Base-by-base conservation (phyloP, 2,888 invertebrate genomes). In the Mythimna impura region DNA sequence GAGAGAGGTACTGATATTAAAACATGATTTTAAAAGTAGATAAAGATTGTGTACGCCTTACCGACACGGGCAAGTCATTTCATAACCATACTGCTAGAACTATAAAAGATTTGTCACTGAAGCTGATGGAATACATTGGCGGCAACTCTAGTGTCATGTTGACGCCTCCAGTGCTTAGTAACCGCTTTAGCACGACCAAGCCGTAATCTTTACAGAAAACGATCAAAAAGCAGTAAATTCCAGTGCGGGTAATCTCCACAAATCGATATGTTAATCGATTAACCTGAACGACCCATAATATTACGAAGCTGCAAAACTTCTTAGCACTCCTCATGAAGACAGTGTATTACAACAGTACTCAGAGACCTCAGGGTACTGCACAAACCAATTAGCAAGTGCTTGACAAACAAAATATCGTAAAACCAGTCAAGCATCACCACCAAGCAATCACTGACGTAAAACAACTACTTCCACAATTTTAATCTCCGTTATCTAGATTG, bases 401-500 rank as follows among this genome's bases (percentile, higher is more conserved):
- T 71, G 72, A 76, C 66, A 83, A 83, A 79, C 76, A 71, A 76
- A 84, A 73, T 81, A 81, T 80, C 69, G 72, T 80, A 72, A 78
- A 85, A 17, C 63, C 74, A 72, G 71, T 75, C 62, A 71, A 73
- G 43, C 78, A 40, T 60, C 68, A 30, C 50, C 71, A 73, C 66
- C 67, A 43, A 71, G 71, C 66, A 76, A 69, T 72, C 58, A 61
- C 50, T 75, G 71, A 79, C 73, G 70, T 73, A 74, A 82, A 64
- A 14, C 34, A 14, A 47, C 52, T 67, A 66, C 60, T 64, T 73
- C 25, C 52, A 74, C 68, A 79, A 77, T 75, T 77, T 65, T 83
- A 77, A 80, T 85, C 71, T 77, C 34, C 30, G 61, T 81, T 77
- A 81, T 81, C 78, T 74, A 75, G 66, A 85, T 83, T 81, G 73